Base-by-base conservation (phyloP, 2,113 vertebrate genomes). In the Nothoprocta pentlandii region DNA sequence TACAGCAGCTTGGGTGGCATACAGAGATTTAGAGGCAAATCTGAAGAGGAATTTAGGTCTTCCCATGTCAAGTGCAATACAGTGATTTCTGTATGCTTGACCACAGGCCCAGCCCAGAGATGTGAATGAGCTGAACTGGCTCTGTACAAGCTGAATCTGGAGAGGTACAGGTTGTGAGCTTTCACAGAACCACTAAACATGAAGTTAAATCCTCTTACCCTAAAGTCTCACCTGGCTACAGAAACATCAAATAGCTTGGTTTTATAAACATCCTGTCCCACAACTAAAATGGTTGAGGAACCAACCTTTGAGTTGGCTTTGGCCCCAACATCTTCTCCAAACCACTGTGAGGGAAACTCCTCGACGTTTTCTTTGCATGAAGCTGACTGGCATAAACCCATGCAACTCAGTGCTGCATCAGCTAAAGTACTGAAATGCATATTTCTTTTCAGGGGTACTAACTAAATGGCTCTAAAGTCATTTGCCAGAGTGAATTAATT, bases 131-230 rank as follows among this genome's bases (percentile, higher is more conserved):
- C 53, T 44, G 17, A n/a, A 14, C 54, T 82, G 2, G 22, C 20
- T 62, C 16, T 9, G 3, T 5, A 42, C 1, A 14, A 87, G 64
- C 63, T 15, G 0, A 56, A 39, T 11, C 8, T 42, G 13, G 3
- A 87, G 6, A 64, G 4, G 7, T 10, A 28, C 3, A 77, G n/a
- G 68, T 39, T 42, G n/a, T 58, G 28, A 47, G 23, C 42, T 5
- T 68, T 51, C 47, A 44, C 14, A 47, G 15, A 73, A n/a, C 2
- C 7, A 10, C 6, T 79, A 32, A 14, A 4, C 16, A 41, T 22
- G 8, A 58, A 19, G 11, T 58, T 2, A 51, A 58, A 15, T 12
- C 0, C 0, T 9, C 11, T 61, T 47, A 16, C 2, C 42, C 42
- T 15, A 25, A 6, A 39, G 36, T 39, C 36, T 67, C 11, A 34